Base-by-base conservation (phyloP, 2,797 vertebrate genomes). In the Cacajao melanocephalus region DNA sequence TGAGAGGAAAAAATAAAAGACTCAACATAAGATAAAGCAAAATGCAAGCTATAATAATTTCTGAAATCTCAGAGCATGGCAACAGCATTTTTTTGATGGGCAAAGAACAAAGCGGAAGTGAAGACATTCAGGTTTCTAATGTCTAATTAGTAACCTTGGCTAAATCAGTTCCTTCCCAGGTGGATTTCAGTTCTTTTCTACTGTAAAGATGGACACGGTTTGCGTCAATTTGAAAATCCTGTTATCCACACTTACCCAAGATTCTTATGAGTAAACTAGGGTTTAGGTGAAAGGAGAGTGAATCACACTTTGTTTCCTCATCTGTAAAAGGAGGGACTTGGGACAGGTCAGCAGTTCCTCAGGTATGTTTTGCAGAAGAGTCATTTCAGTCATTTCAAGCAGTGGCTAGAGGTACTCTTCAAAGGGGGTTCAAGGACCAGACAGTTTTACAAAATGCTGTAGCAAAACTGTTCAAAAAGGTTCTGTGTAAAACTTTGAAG, bases 61-160 rank as follows among this genome's bases (percentile, higher is more conserved):
- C 86, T 81, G 36, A 55, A 46, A 92, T 24, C 33, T 91, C 39
- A 48, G 36, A 20, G 7, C 36, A 9, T 22, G 36, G 14, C 50
- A 64, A 72, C 28, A 78, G 22, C 14, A 39, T 39, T 87, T 87
- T 93, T 58, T 44, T 30, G 17, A 48, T 61, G 36, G 20, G 28
- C 17, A 24, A 61, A 85, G 48, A n/a, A 86, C 33, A 64, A 92
- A 64, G 48, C 36, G 73, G 22, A 90, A 92, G 39, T 46, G 36
- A 93, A 52, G 33, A 90, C n/a, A 55, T 90, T 94, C 48, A 93
- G 55, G 58, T 72, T 90, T 67, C 39, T 79, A 90, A 39, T 39
- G 36, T 39, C 36, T 93, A 79, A 94, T 61, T 80, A 48, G 17
- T 50, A n/a, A 88, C 78, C 70, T 57, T 36, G 41, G 26, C 19